Conservation (phyloP, 2,113 vertebrate species). For the Zosterops borbonicus region DNA sequence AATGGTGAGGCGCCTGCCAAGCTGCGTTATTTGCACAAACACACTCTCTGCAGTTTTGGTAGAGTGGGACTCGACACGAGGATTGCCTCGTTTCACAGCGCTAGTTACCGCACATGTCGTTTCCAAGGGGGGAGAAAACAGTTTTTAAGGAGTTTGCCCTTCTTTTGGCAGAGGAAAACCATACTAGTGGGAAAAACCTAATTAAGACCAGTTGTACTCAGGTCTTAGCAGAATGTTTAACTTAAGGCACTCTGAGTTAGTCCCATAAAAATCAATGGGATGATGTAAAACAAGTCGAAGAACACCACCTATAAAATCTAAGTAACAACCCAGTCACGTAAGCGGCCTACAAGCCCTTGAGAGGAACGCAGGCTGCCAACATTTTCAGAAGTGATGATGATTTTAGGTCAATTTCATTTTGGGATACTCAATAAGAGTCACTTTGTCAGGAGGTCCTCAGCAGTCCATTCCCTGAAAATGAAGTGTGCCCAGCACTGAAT, state of each 20-base stretch:
- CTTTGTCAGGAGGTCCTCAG: slow-evolving; percentile 43
- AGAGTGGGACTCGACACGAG: neutral
- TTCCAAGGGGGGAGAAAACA: neutral
- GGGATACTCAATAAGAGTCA: slow-evolving; percentile 19
- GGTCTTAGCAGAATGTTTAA: slow-evolving; percentile 13
- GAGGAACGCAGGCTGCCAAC: neutral
- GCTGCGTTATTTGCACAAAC: slow-evolving; percentile 22
- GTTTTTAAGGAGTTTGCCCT: neutral
- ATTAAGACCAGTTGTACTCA: neutral
- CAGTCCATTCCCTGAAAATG: slow-evolving; percentile 18
- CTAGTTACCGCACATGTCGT: neutral
- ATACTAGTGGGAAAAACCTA: neutral
- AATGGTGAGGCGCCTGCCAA: slow-evolving; percentile 4
- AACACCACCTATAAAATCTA: neutral
- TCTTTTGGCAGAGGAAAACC: neutral
- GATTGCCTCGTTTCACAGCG: neutral
- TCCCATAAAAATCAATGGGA: neutral
- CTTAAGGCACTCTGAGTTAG: neutral
- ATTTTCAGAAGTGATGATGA: slow-evolving; percentile 30
- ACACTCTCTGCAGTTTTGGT: neutral
- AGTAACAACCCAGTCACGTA: neutral
- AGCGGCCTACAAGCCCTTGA: neutral
- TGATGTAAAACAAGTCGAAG: slow-evolving; percentile 20
- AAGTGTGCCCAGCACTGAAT: slow-evolving; percentile 13
- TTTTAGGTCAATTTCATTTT: slow-evolving; percentile 42